Conservation (phyloP, 1,140 invertebrate genomes). For the Drosophila orosa region DNA sequence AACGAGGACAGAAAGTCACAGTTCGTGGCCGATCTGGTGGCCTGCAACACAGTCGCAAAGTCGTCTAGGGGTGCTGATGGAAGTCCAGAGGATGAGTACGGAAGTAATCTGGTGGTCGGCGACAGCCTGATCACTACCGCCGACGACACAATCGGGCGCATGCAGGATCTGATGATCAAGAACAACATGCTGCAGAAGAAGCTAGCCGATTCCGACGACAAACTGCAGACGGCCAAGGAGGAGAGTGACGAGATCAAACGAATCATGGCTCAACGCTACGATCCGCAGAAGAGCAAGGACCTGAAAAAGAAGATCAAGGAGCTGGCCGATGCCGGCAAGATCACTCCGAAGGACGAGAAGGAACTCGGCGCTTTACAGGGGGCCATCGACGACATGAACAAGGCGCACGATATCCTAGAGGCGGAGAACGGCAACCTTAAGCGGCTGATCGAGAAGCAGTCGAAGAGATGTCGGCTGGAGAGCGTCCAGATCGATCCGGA, state of each 20-base stretch:
- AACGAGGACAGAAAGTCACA: conserved; percentile 65
- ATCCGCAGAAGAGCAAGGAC: conserved; percentile 49
- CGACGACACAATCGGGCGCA: conserved; percentile 45
- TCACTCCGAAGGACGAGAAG: conserved; percentile 57
- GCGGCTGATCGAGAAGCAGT: conserved; percentile 69
- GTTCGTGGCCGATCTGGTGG: conserved; percentile 69
- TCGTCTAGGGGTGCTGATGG: not conserved
- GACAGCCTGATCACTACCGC: conserved; percentile 71
- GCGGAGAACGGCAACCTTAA: conserved; percentile 70
- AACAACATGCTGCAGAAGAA: conserved; percentile 64
- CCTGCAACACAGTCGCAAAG: conserved; percentile 51
- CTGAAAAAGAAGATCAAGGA: conserved; percentile 67
- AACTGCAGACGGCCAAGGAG: conserved; percentile 29
- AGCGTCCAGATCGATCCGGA: conserved; percentile 64
- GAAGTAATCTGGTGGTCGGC: conserved; percentile 42
- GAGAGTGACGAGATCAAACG: conserved; percentile 66
- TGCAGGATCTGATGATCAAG: conserved; percentile 54
- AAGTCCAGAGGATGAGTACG: conserved; percentile 16
- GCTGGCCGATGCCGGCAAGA: conserved; percentile 53
- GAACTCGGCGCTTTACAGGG: conserved; percentile 53
- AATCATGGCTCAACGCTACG: conserved; percentile 68
- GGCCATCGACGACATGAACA: conserved; percentile 73
- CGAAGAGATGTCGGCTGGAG: conserved; percentile 51
- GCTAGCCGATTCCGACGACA: conserved; percentile 44
- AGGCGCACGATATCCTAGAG: conserved; percentile 65